phyloP scores from a whole-genome alignment of 2,888 invertebrate species.

The Xestia rhomboidea region DNA sequence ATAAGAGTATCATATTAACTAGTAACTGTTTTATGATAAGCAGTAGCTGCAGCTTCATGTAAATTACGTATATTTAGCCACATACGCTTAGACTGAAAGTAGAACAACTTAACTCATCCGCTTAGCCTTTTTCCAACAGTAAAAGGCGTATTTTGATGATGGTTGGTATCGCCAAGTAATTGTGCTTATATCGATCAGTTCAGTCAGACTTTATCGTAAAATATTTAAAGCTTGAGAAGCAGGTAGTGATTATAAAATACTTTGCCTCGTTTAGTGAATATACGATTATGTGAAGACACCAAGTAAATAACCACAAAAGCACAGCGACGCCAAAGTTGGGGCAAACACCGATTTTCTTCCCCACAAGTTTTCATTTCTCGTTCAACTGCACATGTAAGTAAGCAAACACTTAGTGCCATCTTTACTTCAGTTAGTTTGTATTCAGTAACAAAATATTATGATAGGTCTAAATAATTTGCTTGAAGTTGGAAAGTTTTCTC shows the following conservation, averaged over 20 bases:
- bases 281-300: not conserved
- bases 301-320: slow-evolving; percentile 23
- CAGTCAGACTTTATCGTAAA: not conserved
- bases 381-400: slow-evolving; percentile 40
- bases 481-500: slow-evolving; percentile 23
- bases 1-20: not conserved
- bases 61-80: not conserved
- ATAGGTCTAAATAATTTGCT: slow-evolving; percentile 38
- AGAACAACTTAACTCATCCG: not conserved
- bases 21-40: not conserved
- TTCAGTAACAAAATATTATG: slow-evolving; percentile 34
- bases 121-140: not conserved
- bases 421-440: slow-evolving; percentile 28
- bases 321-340: slow-evolving; percentile 7
- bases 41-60: not conserved
- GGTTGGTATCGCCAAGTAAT: not conserved
- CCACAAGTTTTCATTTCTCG: slow-evolving; percentile 27
- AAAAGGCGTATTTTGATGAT: not conserved
- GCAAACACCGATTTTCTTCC: slow-evolving; percentile 14
- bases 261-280: not conserved
- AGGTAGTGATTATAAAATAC: not conserved
- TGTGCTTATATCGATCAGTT: not conserved
- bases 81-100: not conserved
- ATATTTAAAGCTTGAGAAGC: not conserved
- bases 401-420: slow-evolving; percentile 38